Evolutionary conservation across 2,888 invertebrate genomes (phyloP).

Genomic region (Andricus quercusramuli): DNA sequence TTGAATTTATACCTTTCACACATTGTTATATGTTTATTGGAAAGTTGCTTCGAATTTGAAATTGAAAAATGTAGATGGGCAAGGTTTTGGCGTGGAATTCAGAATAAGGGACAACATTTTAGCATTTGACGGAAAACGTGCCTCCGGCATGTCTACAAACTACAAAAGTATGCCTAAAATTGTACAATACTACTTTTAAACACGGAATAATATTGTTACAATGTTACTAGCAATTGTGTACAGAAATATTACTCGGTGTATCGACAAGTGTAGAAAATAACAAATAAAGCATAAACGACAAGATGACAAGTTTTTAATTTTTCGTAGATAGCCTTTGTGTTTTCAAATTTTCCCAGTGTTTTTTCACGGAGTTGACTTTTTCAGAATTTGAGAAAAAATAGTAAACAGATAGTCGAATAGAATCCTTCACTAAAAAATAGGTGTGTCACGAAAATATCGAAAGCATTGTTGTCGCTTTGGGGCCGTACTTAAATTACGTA

Average conservation of each 20-base stretch:
- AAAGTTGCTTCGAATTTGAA: neutral
- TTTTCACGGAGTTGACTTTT: too few species aligned
- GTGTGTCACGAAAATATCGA: too few species aligned
- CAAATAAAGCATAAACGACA: slow-evolving; percentile 16
- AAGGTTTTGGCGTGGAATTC: neutral
- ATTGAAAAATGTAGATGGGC: neutral
- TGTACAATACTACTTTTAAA: neutral
- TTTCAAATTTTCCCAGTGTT: neutral
- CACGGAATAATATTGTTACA: neutral
- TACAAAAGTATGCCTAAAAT: slow-evolving; percentile 21
- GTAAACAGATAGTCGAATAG: neutral
- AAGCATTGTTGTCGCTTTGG: too few species aligned
- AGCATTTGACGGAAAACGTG: neutral
- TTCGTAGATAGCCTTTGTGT: neutral
- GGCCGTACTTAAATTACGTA: too few species aligned
- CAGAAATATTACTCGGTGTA: slow-evolving; percentile 25
- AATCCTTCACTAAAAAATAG: too few species aligned
- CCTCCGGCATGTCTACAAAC: slow-evolving; percentile 19
- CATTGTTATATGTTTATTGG: neutral
- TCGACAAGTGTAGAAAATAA: slow-evolving; percentile 13
- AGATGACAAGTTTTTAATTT: neutral
- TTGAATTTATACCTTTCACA: too few species aligned
- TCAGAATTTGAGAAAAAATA: neutral
- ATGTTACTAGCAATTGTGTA: slow-evolving; percentile 16
- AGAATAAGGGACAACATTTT: neutral